Conservation (phyloP, 64 coral and sea anemone genomes). For the Montipora efflorescens region DNA sequence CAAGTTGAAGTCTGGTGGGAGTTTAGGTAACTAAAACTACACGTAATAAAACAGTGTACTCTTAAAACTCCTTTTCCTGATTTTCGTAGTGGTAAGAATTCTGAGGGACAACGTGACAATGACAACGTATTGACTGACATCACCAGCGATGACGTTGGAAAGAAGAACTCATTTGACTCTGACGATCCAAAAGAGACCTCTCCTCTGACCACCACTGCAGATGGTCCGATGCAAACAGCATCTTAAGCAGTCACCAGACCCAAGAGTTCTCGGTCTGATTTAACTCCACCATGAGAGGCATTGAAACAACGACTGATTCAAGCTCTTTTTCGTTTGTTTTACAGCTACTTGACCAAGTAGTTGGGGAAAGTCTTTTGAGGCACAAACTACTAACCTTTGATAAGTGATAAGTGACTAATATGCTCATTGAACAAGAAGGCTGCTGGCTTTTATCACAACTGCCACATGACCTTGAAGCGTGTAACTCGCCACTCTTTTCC, state of each 20-base stretch:
- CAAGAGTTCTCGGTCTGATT: background rate
- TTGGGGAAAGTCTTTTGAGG: no score
- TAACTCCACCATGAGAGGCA: background rate
- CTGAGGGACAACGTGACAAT: background rate
- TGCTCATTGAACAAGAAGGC: no score
- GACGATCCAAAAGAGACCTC: conserved; percentile 16
- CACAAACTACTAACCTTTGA: no score
- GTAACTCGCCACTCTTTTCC: no score
- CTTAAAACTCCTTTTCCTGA: background rate
- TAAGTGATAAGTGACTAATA: no score
- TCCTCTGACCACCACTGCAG: background rate
- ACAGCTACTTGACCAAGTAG: no score
- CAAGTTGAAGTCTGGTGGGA: no score
- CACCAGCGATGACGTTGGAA: background rate
- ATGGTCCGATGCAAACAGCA: background rate
- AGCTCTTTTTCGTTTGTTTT: no score
- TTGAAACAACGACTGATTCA: background rate
- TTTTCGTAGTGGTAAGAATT: conserved; percentile 5
- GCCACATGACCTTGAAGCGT: no score
- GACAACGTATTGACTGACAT: background rate
- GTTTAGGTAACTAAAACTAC: no score
- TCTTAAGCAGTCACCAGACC: background rate
- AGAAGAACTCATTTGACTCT: background rate
- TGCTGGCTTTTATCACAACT: no score
- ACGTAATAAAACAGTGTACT: no score